Base-by-base conservation (phyloP, 2,113 vertebrate species). In the Brachyhypopomus gauderio region DNA sequence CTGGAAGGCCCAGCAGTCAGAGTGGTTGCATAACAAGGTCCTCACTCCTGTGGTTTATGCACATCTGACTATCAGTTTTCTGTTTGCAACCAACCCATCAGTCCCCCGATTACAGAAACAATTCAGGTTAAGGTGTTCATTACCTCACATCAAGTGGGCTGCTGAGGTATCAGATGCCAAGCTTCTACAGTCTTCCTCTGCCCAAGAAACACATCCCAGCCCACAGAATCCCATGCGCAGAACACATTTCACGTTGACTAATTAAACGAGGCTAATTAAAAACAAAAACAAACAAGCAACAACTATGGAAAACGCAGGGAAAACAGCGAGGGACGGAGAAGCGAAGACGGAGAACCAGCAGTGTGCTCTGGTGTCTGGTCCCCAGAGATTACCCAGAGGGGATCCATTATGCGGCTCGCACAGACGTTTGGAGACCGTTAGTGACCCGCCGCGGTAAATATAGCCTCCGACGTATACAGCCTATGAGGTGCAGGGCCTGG, bases 191-290 rank as follows among this genome's bases (percentile, higher is more conserved):
- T 17, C 17, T 36, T 2, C 38, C 71, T 64, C 85, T 75, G 81
- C 79, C 81, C 85, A 89, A 59, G 56, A 58, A 78, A 78, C 8
- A 41, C 5, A 20, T 41, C 78, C 89, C 88, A 48, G 25, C 78
- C 89, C 88, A 38, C 16, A 66, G 85, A 84, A 83, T 52, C 20
- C 62, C 85, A 77, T 78, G 48, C 52, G 70, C 79, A 71, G 66
- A 84, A 23, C 48, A 69, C n/a, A 84, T 82, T 80, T 87, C 80
- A 84, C 27, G 66, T 88, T 81, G 81, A 74, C 83, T 91, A 91
- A 90, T 91, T 92, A 90, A 90, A 91, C 83, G 78, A 45, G 80
- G 87, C 86, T 90, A 89, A 91, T 91, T 89, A 89, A 90, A 88
- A 86, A 38, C 14, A 75, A 2, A 27, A 20, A 41, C 20, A 70